phyloP scores from a whole-genome alignment of 2,888 invertebrate species.

The Acleris laterana region DNA sequence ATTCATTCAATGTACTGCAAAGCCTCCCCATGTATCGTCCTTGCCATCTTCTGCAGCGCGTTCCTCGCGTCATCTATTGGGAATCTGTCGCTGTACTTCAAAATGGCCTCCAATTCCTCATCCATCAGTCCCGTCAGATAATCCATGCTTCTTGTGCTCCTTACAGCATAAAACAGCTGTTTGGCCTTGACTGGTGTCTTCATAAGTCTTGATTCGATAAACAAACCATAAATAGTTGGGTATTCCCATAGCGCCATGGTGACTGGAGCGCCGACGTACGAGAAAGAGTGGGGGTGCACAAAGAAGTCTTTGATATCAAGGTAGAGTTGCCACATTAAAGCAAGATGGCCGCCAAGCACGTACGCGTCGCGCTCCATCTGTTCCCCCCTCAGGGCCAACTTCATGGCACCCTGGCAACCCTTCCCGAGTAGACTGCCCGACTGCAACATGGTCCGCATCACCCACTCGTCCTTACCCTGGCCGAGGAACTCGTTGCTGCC shows the following conservation, averaged over 20 bases:
- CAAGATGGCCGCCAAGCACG: slow-evolving; percentile 71
- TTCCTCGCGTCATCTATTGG: slow-evolving; percentile 67
- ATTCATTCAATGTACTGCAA: slow-evolving; percentile 68
- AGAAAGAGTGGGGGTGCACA: slow-evolving; percentile 71
- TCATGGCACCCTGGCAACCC: slow-evolving; percentile 77
- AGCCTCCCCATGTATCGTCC: slow-evolving; percentile 67
- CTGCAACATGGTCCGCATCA: slow-evolving; percentile 68
- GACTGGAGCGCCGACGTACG: slow-evolving; percentile 70
- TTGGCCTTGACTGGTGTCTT: slow-evolving; percentile 62
- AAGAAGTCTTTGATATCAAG: slow-evolving; percentile 76
- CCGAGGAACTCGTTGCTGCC: slow-evolving; percentile 73
- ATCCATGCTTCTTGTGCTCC: slow-evolving; percentile 68
- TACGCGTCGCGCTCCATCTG: slow-evolving; percentile 68
- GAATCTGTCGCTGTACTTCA: slow-evolving; percentile 63
- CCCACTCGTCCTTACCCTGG: slow-evolving; percentile 73
- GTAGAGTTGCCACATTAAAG: slow-evolving; percentile 74
- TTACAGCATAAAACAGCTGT: slow-evolving; percentile 70
- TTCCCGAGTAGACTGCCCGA: slow-evolving; percentile 75
- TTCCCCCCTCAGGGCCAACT: slow-evolving; percentile 58
- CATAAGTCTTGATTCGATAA: slow-evolving; percentile 63
- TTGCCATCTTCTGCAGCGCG: slow-evolving; percentile 73
- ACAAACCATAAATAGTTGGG: slow-evolving; percentile 67
- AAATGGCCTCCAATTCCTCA: slow-evolving; percentile 64
- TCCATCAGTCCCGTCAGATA: slow-evolving; percentile 65
- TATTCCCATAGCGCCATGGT: slow-evolving; percentile 74